Evolutionary conservation across 2,113 vertebrate species (phyloP).

Genomic region (Lophochroa leadbeateri): DNA sequence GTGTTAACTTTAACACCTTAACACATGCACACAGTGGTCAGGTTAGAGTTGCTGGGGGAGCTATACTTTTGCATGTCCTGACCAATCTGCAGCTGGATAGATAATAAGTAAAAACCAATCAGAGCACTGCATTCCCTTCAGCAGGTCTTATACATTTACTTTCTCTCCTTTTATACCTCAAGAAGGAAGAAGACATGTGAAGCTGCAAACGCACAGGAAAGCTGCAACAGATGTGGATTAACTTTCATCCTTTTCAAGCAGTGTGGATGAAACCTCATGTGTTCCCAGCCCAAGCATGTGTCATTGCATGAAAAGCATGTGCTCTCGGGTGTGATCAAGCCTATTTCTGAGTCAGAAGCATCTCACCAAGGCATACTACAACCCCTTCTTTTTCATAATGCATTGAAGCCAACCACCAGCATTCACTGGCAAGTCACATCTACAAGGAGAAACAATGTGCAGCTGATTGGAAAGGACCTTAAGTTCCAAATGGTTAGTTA

Average conservation of each 20-base stretch:
- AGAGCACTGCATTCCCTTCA: neutral
- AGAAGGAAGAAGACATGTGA: neutral
- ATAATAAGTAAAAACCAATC: neutral
- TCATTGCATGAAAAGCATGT: neutral
- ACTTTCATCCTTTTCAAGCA: neutral
- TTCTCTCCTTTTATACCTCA: neutral
- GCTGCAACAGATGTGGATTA: neutral
- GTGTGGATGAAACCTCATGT: neutral
- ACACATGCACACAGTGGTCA: neutral
- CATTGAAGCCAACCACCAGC: neutral
- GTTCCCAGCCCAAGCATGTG: neutral
- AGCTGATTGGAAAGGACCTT: neutral
- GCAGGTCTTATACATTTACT: neutral
- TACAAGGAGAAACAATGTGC: neutral
- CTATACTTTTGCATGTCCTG: neutral
- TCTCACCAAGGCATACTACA: neutral
- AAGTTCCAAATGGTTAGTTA: neutral
- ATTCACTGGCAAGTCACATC: neutral
- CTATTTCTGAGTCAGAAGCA: neutral
- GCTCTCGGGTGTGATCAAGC: neutral
- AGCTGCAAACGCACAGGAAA: rapidly evolving
- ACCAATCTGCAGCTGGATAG: neutral
- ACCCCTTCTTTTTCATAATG: neutral
- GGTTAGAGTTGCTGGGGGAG: neutral
- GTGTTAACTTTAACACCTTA: neutral